A percentile compares a stretch with the other conserved stretches of the same genome.
These are phyloP conservation scores for Chelonoidis abingdonii DNA, from an alignment of 2,113 vertebrate genomes.

Conservation along the genomic window DNA sequence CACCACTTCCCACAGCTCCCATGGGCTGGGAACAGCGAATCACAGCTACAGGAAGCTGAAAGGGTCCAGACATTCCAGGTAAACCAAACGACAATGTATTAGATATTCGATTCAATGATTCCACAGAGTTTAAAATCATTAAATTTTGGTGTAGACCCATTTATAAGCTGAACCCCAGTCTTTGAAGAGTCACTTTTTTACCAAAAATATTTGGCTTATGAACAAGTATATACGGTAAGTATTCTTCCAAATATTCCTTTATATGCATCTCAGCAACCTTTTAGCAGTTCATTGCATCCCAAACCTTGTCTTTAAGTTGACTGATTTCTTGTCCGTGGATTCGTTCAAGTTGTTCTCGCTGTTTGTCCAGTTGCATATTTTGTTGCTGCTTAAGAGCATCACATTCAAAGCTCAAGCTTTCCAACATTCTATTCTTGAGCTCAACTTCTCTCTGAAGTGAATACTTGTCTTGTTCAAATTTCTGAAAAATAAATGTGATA, in stretches of 20 bases:
- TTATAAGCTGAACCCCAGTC: no score
- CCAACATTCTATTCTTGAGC: conserved; percentile 90
- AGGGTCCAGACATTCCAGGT: no score
- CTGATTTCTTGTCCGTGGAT: conserved; percentile 80
- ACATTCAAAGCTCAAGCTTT: conserved; percentile 89
- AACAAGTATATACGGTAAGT: no score
- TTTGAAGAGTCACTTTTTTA: no score
- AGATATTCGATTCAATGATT: no score
- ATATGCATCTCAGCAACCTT: background rate
- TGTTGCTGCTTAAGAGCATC: conserved; percentile 90
- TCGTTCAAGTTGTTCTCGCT: conserved; percentile 83
- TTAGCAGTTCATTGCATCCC: background rate
- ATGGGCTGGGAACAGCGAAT: no score
- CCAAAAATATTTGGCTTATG: no score
- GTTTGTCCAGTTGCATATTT: conserved; percentile 82
- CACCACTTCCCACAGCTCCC: no score
- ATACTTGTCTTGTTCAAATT: conserved; percentile 91
- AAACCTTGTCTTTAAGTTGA: conserved; percentile 91
- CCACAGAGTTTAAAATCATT: no score
- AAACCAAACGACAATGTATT: no score
- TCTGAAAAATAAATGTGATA: conserved; percentile 70
- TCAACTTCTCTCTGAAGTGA: conserved; percentile 90
- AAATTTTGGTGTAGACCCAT: no score
- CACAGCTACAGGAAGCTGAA: no score
- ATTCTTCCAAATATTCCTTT: background rate